Evolutionary conservation across 2,797 vertebrate species (phyloP).

Genomic region (Hyperoplus lanceolatus): DNA sequence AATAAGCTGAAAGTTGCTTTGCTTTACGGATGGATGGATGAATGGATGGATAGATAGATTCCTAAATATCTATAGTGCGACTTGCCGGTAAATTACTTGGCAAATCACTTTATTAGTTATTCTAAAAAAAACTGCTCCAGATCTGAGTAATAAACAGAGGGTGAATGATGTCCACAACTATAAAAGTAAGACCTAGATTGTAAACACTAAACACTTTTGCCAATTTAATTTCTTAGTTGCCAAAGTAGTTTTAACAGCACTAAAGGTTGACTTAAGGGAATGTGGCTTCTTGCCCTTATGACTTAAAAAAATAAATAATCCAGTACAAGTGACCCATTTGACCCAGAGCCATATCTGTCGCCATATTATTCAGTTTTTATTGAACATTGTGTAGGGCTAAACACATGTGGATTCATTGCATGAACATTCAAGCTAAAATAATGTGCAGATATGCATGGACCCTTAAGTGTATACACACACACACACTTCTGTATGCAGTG

Average conservation of each 20-base stretch:
- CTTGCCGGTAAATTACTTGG: too few species aligned
- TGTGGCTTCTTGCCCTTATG: not conserved
- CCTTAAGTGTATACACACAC: not conserved
- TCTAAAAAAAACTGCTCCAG: not conserved
- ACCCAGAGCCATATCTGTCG: slow-evolving; percentile 1
- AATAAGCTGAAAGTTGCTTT: not conserved
- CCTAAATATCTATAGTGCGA: too few species aligned
- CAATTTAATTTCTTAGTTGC: not conserved
- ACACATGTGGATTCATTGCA: not conserved
- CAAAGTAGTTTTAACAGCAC: not conserved
- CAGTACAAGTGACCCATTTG: not conserved
- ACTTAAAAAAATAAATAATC: not conserved
- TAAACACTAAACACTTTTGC: not conserved
- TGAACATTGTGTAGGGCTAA: not conserved
- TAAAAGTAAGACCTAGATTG: not conserved
- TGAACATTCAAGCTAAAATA: not conserved
- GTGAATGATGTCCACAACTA: slow-evolving; percentile 2
- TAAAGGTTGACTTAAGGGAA: slow-evolving; percentile 4
- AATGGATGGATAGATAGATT: too few species aligned
- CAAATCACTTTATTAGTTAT: too few species aligned
- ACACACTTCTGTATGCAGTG: not conserved
- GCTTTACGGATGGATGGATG: too few species aligned
- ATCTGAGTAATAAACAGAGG: not conserved
- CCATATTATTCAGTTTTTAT: not conserved
- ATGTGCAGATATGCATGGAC: not conserved